phyloP scores from a whole-genome alignment of 1,140 invertebrate genomes.

The Dendrolimus punctatus region DNA sequence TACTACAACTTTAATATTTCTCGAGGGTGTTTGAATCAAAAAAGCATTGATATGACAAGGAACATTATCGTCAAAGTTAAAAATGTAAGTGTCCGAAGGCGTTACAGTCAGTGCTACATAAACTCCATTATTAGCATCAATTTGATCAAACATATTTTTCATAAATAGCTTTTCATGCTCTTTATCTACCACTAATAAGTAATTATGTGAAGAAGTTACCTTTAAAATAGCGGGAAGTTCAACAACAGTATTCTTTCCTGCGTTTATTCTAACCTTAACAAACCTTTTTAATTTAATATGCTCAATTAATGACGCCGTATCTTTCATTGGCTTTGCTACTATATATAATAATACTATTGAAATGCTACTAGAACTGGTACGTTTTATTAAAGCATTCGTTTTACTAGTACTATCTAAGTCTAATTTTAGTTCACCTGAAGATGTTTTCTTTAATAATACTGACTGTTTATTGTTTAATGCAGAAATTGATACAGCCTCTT shows the following conservation, averaged over 20 bases:
- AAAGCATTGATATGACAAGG: conserved; percentile 20
- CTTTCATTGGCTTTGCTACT: background rate
- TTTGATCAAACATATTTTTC: conserved; percentile 21
- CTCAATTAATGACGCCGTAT: background rate
- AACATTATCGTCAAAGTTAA: conserved; percentile 23
- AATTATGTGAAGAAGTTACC: conserved; percentile 32
- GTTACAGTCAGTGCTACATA: conserved; percentile 25
- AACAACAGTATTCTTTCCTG: conserved; percentile 8
- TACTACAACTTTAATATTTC: conserved; percentile 35
- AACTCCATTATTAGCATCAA: conserved; percentile 19
- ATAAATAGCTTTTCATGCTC: conserved; percentile 40
- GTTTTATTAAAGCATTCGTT: conserved; percentile 18
- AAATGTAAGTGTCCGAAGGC: conserved; percentile 21
- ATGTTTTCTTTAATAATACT: conserved; percentile 9
- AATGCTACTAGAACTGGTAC: conserved; percentile 9
- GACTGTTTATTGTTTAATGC: conserved; percentile 4
- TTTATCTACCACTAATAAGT: conserved; percentile 38
- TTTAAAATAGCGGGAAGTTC: conserved; percentile 26
- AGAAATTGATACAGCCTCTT: background rate
- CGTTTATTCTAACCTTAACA: conserved; percentile 24
- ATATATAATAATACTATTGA: conserved; percentile 13
- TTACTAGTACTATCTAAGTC: conserved; percentile 3
- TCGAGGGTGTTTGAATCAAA: conserved; percentile 32
- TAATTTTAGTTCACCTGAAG: conserved; percentile 9
- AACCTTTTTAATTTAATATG: conserved; percentile 4